Evolutionary conservation across 2,797 vertebrate species (phyloP).

Genomic region (Lepus oiostolus): DNA sequence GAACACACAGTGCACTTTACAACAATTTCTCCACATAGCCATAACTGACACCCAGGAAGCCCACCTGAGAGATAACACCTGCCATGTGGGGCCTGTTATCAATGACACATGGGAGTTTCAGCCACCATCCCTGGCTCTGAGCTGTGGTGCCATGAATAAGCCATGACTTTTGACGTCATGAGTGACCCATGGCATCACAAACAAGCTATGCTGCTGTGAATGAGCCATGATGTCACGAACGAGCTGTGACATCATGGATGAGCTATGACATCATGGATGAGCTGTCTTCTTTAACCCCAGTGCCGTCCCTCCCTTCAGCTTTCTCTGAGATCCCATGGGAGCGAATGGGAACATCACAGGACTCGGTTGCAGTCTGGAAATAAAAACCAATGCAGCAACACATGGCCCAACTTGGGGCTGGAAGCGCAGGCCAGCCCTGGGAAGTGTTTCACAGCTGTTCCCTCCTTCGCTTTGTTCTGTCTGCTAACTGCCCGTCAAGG

Average conservation of each 20-base stretch:
- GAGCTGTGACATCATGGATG: not conserved
- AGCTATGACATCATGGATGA: too few relatives aligned
- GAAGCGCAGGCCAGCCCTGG: too few relatives aligned
- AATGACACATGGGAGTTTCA: not conserved
- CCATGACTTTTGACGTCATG: too few relatives aligned
- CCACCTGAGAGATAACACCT: accelerated
- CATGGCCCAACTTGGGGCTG: not conserved
- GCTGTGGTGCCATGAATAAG: not conserved
- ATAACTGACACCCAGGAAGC: not conserved
- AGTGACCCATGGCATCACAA: too few relatives aligned
- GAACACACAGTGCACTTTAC: not conserved
- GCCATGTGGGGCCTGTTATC: not conserved
- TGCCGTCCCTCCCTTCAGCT: not conserved
- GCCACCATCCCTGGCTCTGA: not conserved
- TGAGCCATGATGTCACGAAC: too few relatives aligned
- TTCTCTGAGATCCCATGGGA: not conserved
- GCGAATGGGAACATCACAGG: not conserved
- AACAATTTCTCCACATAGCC: not conserved
- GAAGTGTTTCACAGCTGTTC: not conserved
- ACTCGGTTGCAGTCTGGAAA: not conserved
- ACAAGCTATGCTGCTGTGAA: not conserved
- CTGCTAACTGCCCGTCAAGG: not conserved
- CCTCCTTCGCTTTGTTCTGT: not conserved
- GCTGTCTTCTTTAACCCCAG: not conserved
- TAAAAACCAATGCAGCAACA: not conserved